These are phyloP conservation scores for Hozukius guyotensis DNA, from an alignment of 2,797 vertebrate species.

Conservation along the genomic window DNA sequence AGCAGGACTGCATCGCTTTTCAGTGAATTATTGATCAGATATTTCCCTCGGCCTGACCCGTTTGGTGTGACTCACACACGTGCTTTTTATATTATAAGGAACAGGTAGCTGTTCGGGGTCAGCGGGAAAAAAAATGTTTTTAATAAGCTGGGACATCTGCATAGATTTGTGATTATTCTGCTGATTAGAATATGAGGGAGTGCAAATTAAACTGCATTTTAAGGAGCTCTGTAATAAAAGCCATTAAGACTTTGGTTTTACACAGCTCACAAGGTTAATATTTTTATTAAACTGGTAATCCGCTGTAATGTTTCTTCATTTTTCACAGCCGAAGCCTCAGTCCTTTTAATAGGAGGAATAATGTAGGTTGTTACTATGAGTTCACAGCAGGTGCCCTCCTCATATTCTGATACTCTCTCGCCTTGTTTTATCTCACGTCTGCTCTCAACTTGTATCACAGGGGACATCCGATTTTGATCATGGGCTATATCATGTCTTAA, in stretches of 20 bases:
- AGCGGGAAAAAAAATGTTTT: background rate
- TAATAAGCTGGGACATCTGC: background rate
- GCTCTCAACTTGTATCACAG: constrained; percentile 20
- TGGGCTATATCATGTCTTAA: constrained; percentile 8
- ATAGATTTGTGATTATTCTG: constrained; percentile 16
- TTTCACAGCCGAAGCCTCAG: background rate
- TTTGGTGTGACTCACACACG: background rate
- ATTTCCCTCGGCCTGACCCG: constrained; percentile 21
- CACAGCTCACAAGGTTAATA: constrained; percentile 12
- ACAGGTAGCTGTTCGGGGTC: background rate
- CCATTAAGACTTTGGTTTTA: constrained; percentile 3
- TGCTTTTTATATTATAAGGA: background rate
- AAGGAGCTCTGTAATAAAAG: constrained; percentile 10
- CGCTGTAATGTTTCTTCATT: constrained; percentile 21
- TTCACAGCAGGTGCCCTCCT: background rate
- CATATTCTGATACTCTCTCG: background rate
- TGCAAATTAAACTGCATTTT: constrained; percentile 28
- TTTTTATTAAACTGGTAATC: constrained; percentile 22
- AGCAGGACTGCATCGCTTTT: constrained; percentile 6
- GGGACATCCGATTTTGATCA: constrained; percentile 15
- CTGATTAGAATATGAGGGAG: constrained; percentile 25
- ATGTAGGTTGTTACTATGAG: background rate
- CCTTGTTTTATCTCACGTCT: constrained; percentile 14
- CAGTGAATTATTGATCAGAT: constrained; percentile 46
- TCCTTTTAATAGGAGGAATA: background rate